A percentile compares a stretch with the other conserved stretches of the same genome.
Evolutionary conservation across 2,888 invertebrate species (phyloP).

Genomic region (Eupithecia subfuscata): DNA sequence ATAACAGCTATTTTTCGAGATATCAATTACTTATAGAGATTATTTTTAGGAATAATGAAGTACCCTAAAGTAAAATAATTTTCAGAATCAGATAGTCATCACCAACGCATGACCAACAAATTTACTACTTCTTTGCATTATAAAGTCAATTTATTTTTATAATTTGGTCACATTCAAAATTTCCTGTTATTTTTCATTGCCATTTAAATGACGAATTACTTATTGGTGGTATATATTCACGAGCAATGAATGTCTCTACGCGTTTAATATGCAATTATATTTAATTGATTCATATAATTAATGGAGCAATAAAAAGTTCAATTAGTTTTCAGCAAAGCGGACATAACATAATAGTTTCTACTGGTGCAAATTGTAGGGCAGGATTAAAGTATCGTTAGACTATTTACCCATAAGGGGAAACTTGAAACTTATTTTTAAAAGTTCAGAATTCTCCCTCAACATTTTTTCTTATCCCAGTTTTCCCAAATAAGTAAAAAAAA

Average conservation of each 20-base stretch:
- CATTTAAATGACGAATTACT: not conserved
- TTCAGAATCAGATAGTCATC: no score
- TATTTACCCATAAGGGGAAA: no score
- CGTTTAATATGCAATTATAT: not conserved
- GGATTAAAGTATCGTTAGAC: no score
- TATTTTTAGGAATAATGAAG: no score
- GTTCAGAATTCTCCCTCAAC: no score
- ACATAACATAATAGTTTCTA: not conserved
- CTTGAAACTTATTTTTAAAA: no score
- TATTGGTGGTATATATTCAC: not conserved
- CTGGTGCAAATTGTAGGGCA: no score
- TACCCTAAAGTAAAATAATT: no score
- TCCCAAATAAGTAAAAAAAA: no score
- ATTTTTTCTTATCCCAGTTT: no score
- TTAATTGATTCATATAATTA: not conserved
- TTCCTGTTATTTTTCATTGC: not conserved
- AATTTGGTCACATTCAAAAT: not conserved
- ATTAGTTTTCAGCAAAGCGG: not conserved
- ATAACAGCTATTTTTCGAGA: no score
- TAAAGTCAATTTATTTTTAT: accelerated
- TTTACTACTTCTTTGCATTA: not conserved
- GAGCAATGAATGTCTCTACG: not conserved
- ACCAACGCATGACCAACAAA: not conserved
- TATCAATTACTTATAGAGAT: no score
- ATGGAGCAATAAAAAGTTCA: not conserved